Evolutionary conservation across 2,797 vertebrate genomes (phyloP).

Genomic region (Balearica regulorum): DNA sequence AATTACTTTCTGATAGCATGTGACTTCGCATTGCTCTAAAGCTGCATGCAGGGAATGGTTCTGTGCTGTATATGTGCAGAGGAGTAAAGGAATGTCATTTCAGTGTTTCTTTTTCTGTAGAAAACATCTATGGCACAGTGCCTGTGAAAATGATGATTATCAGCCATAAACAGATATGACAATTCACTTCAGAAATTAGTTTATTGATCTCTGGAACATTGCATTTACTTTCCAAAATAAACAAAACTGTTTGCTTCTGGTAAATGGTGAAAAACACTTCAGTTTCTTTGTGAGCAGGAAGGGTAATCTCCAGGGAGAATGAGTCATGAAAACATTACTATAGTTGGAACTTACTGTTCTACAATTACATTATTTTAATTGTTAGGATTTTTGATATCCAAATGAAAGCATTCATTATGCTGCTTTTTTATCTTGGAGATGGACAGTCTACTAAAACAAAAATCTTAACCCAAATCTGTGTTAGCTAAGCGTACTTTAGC

Average conservation of each 20-base stretch:
- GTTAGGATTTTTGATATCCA: slow-evolving; percentile 2
- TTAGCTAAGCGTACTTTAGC: neutral
- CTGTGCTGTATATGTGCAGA: neutral
- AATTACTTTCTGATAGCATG: neutral
- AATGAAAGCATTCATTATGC: neutral
- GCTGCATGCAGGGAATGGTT: neutral
- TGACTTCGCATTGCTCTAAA: neutral
- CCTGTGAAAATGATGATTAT: slow-evolving; percentile 35
- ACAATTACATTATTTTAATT: neutral
- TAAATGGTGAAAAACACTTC: slow-evolving; percentile 12
- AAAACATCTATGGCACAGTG: neutral
- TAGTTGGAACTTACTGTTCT: neutral
- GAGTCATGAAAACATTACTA: slow-evolving; percentile 8
- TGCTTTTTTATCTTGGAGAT: neutral
- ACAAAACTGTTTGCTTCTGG: slow-evolving; percentile 25
- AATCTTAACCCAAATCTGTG: neutral
- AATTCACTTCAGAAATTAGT: slow-evolving; percentile 36
- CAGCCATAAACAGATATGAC: neutral
- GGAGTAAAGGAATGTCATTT: neutral
- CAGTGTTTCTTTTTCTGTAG: neutral
- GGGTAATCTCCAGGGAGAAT: neutral
- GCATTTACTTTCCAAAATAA: slow-evolving; percentile 43
- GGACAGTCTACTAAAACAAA: neutral
- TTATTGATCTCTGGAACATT: slow-evolving; percentile 57
- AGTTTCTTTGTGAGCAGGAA: neutral